phyloP scores from a whole-genome alignment of 2,797 vertebrate species.

The Numenius phaeopus region DNA sequence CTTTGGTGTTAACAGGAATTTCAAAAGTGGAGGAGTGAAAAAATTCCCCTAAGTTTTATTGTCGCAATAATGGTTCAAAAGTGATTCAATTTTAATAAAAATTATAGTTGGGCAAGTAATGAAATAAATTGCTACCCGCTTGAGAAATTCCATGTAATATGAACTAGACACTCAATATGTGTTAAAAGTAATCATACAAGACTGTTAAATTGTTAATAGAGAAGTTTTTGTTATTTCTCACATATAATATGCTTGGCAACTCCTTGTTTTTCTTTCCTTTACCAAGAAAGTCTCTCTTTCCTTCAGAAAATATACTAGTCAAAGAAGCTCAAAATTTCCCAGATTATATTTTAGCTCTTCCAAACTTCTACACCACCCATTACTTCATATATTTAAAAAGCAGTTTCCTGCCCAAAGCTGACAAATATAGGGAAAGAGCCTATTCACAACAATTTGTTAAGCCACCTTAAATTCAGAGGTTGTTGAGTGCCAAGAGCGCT shows the following conservation, averaged over 20 bases:
- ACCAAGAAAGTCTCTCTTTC: not conserved
- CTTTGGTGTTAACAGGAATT: not conserved
- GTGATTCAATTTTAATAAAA: not conserved
- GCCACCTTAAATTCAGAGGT: not conserved
- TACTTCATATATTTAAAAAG: not conserved
- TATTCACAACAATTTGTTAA: not conserved
- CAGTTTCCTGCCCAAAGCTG: not conserved
- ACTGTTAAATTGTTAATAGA: not conserved
- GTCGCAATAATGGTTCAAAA: not conserved
- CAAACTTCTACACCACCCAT: not conserved
- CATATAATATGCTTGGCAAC: not conserved
- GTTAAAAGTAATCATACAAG: not conserved
- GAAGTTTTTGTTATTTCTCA: not conserved
- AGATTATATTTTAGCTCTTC: not conserved
- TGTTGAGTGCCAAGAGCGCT: not conserved
- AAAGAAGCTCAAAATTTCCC: not conserved
- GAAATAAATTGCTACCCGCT: not conserved
- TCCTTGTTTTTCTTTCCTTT: not conserved
- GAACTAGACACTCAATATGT: not conserved
- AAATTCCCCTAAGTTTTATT: not conserved
- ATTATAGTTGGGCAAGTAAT: not conserved
- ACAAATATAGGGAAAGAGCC: not conserved
- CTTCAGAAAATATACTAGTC: not conserved
- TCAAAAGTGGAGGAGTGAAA: not conserved
- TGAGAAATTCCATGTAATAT: not conserved